Conservation (phyloP, 2,888 invertebrate genomes). For the Colletes collaris region DNA sequence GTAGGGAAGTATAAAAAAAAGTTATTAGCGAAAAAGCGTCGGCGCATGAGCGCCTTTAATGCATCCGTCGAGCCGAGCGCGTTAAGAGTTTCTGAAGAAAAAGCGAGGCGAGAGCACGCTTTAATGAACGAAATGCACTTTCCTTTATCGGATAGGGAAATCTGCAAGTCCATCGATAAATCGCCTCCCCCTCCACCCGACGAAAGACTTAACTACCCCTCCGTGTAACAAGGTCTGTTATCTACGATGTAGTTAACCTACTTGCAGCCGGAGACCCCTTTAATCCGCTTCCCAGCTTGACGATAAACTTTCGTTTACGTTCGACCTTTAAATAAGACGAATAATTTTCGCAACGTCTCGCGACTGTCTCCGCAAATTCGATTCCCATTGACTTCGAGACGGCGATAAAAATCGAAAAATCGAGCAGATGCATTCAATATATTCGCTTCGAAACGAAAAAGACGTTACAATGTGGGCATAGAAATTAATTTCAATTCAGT, state of each 20-base stretch:
- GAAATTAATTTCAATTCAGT: too few species aligned
- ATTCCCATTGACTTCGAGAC: too few species aligned
- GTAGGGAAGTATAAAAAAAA: background rate
- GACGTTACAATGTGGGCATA: too few species aligned
- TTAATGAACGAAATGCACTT: constrained; percentile 43
- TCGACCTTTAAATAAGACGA: constrained; percentile 35
- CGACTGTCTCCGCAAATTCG: background rate
- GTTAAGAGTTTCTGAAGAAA: constrained; percentile 29
- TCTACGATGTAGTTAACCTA: constrained; percentile 64
- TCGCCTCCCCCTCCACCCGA: constrained; percentile 21
- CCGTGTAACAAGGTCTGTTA: constrained; percentile 48
- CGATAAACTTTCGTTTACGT: constrained; percentile 45
- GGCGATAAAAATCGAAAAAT: too few species aligned
- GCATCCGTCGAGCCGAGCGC: background rate
- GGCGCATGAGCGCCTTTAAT: constrained; percentile 18
- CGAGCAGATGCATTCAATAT: too few species aligned
- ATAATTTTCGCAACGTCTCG: constrained; percentile 9
- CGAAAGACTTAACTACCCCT: constrained; percentile 53
- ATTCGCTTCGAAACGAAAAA: too few species aligned
- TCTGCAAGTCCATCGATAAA: constrained; percentile 53
- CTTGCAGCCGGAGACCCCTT: constrained; percentile 47
- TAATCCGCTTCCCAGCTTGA: constrained; percentile 27
- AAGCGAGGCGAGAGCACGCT: constrained; percentile 7
- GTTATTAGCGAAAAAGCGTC: constrained; percentile 7
- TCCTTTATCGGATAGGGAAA: constrained; percentile 46